These are phyloP conservation scores for Eremophila alpestris DNA, from an alignment of 2,797 vertebrate genomes.

Conservation along the genomic window DNA sequence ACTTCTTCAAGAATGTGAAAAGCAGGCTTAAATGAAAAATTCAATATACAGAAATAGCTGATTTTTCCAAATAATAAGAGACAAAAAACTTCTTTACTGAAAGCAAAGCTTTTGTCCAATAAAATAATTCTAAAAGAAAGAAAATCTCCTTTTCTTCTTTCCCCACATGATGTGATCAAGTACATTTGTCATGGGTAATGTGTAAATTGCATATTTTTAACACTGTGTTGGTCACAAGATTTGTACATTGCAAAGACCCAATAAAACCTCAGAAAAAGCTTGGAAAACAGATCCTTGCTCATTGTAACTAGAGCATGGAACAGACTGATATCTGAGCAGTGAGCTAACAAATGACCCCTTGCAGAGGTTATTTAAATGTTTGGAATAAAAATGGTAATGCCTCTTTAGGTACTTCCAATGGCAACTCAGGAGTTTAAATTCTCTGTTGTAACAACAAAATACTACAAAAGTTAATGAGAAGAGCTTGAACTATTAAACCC, in stretches of 20 bases:
- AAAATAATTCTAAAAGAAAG: neutral
- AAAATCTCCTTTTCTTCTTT: neutral
- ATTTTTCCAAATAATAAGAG: neutral
- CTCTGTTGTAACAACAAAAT: slow-evolving; percentile 32
- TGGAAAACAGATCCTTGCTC: slow-evolving; percentile 13
- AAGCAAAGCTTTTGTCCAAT: neutral
- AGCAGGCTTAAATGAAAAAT: slow-evolving; percentile 2
- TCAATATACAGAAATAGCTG: neutral
- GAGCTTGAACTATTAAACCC: neutral
- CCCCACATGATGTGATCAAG: neutral
- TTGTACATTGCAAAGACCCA: neutral
- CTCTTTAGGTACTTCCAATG: slow-evolving; percentile 55
- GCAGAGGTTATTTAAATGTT: slow-evolving; percentile 72
- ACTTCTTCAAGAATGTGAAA: slow-evolving; percentile 41
- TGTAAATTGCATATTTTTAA: neutral
- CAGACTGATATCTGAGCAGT: slow-evolving; percentile 36
- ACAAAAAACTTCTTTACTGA: neutral
- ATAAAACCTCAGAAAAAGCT: slow-evolving; percentile 28
- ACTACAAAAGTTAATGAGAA: slow-evolving; percentile 3
- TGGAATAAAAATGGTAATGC: slow-evolving; percentile 57
- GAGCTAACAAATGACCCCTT: slow-evolving; percentile 60
- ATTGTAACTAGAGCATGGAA: slow-evolving; percentile 37
- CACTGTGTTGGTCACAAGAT: neutral
- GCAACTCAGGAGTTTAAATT: slow-evolving; percentile 19
- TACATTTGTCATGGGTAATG: neutral